Conservation (phyloP, 2,888 invertebrate species). For the Muschampia plurimacula region DNA sequence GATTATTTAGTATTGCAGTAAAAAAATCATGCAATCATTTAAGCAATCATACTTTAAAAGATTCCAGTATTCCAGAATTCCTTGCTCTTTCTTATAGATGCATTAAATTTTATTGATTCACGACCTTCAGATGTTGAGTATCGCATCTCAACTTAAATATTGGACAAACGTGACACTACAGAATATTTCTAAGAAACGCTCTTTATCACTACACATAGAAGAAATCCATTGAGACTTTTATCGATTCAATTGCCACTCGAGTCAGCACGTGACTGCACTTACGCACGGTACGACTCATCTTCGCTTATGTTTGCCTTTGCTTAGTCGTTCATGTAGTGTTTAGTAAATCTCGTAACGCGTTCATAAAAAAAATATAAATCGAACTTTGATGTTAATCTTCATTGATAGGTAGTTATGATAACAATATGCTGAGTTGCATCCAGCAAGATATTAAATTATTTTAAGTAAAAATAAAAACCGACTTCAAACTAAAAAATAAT, state of each 20-base stretch:
- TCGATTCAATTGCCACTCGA: slow-evolving; percentile 8
- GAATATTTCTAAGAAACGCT: background rate
- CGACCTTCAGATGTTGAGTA: background rate
- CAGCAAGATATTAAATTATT: no score
- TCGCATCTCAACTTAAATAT: background rate
- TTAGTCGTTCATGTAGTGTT: background rate
- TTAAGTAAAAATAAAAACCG: no score
- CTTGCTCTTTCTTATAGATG: background rate
- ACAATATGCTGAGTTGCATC: no score
- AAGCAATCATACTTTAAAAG: no score
- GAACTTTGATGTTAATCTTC: no score
- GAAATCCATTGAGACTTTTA: slow-evolving; percentile 9
- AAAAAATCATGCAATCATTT: no score
- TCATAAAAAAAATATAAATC: no score
- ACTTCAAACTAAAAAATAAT: no score
- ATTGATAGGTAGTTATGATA: no score
- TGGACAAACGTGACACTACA: background rate
- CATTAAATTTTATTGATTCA: background rate
- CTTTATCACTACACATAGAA: background rate
- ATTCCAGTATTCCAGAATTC: no score
- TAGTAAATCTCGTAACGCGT: no score
- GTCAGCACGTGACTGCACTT: slow-evolving; percentile 28
- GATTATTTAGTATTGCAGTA: no score
- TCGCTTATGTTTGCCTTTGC: slow-evolving; percentile 6
- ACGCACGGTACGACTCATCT: slow-evolving; percentile 3